A percentile compares a stretch with the other conserved stretches of the same genome.
Evolutionary conservation across 2,797 vertebrate species (phyloP).

Genomic region (Lepidocolaptes lacrymiger): DNA sequence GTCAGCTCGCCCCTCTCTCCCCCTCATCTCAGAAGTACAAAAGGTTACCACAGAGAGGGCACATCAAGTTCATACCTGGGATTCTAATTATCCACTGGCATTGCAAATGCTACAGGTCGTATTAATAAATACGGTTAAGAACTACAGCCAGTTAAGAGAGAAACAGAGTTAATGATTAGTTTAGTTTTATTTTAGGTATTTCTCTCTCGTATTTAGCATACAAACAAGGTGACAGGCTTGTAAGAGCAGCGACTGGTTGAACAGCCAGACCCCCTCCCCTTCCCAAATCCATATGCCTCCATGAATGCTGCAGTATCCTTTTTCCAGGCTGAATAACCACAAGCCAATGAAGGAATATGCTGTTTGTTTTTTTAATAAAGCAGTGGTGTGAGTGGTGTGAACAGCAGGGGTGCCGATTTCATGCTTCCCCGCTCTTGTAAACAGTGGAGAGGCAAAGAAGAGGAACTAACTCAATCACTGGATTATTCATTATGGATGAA

Average conservation of each 20-base stretch:
- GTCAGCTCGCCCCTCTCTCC: not conserved
- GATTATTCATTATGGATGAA: constrained; percentile 64
- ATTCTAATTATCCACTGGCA: constrained; percentile 28
- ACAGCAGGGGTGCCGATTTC: constrained; percentile 33
- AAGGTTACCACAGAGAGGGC: constrained; percentile 52
- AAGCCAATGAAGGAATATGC: constrained; percentile 51
- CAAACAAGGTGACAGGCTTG: constrained; percentile 23
- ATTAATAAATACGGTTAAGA: constrained; percentile 69
- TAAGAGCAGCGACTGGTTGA: not conserved
- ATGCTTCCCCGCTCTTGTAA: constrained; percentile 57
- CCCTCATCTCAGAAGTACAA: not conserved
- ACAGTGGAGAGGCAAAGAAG: constrained; percentile 53
- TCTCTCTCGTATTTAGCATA: constrained; percentile 45
- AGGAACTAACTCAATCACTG: constrained; percentile 55
- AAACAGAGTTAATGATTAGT: constrained; percentile 74
- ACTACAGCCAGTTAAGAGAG: constrained; percentile 56
- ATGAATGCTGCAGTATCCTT: constrained; percentile 74
- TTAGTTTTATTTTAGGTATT: constrained; percentile 33
- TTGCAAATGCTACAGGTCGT: not conserved
- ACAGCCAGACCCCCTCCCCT: constrained; percentile 30
- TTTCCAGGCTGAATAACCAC: constrained; percentile 73
- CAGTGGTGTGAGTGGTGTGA: constrained; percentile 19
- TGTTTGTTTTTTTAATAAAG: constrained; percentile 60
- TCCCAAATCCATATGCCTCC: not conserved
- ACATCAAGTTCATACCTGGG: not conserved